phyloP scores from a whole-genome alignment of 2,797 vertebrate species.

The Schizothorax lantsangensis region DNA sequence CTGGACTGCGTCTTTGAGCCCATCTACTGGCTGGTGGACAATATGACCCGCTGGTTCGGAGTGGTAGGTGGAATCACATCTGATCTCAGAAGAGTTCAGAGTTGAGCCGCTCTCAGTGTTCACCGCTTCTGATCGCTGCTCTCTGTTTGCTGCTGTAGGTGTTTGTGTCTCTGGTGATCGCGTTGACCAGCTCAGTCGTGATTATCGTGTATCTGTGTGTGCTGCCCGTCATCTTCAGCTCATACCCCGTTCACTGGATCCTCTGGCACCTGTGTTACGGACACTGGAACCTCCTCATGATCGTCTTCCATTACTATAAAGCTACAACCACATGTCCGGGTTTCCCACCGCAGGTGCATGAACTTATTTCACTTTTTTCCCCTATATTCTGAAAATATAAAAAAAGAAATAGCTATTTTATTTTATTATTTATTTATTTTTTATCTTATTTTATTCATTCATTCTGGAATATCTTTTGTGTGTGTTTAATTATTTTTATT shows the following conservation, averaged over 20 bases:
- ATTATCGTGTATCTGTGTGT: slow-evolving; percentile 91
- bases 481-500: too few species aligned
- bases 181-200: slow-evolving; percentile 89
- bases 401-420: too few species aligned
- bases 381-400: background rate
- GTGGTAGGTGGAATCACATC: slow-evolving; percentile 82
- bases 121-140: background rate
- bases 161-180: slow-evolving; percentile 90
- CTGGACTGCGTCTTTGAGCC: slow-evolving; percentile 94
- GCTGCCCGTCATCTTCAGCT: slow-evolving; percentile 88
- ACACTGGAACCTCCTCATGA: slow-evolving; percentile 96
- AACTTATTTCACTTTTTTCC: background rate
- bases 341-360: slow-evolving; percentile 86
- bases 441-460: background rate
- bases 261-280: slow-evolving; percentile 91
- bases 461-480: too few species aligned
- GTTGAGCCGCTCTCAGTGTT: background rate
- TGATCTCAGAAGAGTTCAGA: background rate
- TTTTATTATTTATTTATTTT: too few species aligned
- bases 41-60: slow-evolving; percentile 94
- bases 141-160: slow-evolving; percentile 75
- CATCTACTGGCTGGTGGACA: slow-evolving; percentile 96
- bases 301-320: slow-evolving; percentile 97
- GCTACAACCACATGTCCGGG: slow-evolving; percentile 91
- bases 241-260: slow-evolving; percentile 84